Evolutionary conservation across 2,888 invertebrate genomes (phyloP).

Genomic region (Apamea crenata): DNA sequence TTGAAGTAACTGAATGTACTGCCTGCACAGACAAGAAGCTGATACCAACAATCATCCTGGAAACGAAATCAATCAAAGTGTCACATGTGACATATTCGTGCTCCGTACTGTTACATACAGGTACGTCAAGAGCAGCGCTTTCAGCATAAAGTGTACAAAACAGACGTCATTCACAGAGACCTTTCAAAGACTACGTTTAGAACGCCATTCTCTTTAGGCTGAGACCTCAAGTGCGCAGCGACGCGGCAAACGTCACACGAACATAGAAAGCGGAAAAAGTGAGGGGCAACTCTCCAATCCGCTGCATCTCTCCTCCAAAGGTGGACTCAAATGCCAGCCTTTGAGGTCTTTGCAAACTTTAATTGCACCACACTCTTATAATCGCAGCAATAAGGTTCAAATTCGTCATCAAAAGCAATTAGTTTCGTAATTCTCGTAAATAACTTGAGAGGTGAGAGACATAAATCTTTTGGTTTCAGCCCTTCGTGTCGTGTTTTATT

Average conservation of each 20-base stretch:
- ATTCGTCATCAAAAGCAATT: conserved; percentile 72
- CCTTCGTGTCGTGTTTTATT: conserved; percentile 69
- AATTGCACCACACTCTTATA: conserved; percentile 66
- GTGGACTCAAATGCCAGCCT: conserved; percentile 59
- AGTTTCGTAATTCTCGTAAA: conserved; percentile 72
- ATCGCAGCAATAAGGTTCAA: conserved; percentile 65
- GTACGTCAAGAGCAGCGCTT: conserved; percentile 11
- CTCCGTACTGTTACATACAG: neutral
- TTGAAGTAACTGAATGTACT: conserved; percentile 6
- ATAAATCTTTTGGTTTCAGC: conserved; percentile 75
- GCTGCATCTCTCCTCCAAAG: conserved; percentile 55
- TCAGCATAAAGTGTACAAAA: conserved; percentile 32
- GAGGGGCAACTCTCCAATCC: conserved; percentile 51
- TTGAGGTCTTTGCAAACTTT: conserved; percentile 67
- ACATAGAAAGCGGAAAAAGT: conserved; percentile 53
- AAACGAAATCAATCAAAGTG: neutral
- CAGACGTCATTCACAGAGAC: conserved; percentile 49
- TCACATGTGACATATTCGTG: neutral
- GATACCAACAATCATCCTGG: neutral
- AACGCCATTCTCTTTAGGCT: conserved; percentile 37
- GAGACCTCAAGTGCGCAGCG: conserved; percentile 45
- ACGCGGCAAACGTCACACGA: conserved; percentile 40
- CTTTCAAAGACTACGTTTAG: conserved; percentile 53
- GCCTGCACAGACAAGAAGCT: neutral
- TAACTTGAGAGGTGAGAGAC: conserved; percentile 75